Conservation (phyloP, 2,113 vertebrate genomes). For the Himantopus leucocephalus region DNA sequence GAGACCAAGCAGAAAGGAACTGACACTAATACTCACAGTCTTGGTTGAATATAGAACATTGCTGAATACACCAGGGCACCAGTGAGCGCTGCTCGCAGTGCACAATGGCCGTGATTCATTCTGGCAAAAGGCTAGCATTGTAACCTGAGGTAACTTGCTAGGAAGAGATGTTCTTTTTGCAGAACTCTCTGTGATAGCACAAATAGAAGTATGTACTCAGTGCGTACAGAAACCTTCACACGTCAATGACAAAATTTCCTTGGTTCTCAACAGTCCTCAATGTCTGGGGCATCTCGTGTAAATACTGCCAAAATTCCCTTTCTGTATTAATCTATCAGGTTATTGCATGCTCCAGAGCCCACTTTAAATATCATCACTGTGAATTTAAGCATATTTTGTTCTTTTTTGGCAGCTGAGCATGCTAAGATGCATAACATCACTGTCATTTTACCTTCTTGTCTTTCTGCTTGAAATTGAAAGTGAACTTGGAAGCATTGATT, state of each 20-base stretch:
- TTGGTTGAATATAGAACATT: background rate
- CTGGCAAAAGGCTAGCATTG: background rate
- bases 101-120: background rate
- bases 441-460: background rate
- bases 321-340: background rate
- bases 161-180: background rate
- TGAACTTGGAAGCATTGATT: background rate
- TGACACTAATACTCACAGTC: background rate
- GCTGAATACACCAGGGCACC: background rate
- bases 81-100: background rate
- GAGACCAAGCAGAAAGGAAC: constrained; percentile 14
- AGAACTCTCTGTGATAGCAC: background rate
- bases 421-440: background rate
- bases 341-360: background rate
- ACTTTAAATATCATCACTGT: background rate
- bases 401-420: background rate
- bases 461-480: background rate
- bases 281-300: background rate
- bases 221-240: background rate
- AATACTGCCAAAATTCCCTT: background rate
- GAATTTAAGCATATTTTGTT: background rate
- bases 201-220: background rate
- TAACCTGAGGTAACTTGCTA: background rate
- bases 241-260: background rate
- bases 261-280: background rate